A percentile compares a stretch with the other conserved stretches of the same genome.
Conservation (phyloP, 2,888 invertebrate species). For the Diploptera punctata region DNA sequence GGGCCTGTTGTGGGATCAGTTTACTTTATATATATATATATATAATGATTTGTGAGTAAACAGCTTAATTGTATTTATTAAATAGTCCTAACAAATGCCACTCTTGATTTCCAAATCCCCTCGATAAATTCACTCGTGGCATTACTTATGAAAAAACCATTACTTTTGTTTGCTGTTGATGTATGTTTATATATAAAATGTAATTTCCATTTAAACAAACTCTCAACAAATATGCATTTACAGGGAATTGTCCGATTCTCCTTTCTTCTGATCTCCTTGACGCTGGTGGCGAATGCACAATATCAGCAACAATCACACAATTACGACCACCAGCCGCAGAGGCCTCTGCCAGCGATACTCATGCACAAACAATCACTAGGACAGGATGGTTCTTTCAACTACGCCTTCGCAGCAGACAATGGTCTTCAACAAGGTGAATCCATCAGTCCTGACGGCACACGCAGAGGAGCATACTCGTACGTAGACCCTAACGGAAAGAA, state of each 20-base stretch:
- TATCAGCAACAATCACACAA: background rate
- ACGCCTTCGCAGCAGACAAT: slow-evolving; percentile 72
- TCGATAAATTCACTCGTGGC: too few relatives aligned
- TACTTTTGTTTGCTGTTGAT: too few relatives aligned
- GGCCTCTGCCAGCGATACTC: slow-evolving; percentile 60
- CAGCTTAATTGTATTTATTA: too few relatives aligned
- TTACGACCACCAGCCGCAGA: slow-evolving; percentile 43
- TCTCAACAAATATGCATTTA: too few relatives aligned
- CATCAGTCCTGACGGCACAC: slow-evolving; percentile 70
- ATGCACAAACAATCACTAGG: slow-evolving; percentile 69
- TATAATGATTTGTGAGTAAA: too few relatives aligned
- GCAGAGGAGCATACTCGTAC: slow-evolving; percentile 69
- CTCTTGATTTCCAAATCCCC: too few relatives aligned
- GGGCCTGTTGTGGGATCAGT: too few relatives aligned
- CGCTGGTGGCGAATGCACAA: background rate
- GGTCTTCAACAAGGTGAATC: slow-evolving; percentile 71
- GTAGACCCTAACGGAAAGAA: slow-evolving; percentile 70
- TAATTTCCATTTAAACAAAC: too few relatives aligned
- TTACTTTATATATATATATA: too few relatives aligned
- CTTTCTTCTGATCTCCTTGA: background rate
- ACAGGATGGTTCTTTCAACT: slow-evolving; percentile 71
- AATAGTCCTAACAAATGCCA: too few relatives aligned
- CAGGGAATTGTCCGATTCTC: background rate
- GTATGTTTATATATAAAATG: too few relatives aligned
- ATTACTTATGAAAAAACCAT: too few relatives aligned